Conservation (phyloP, 2,888 invertebrate genomes). For the Drosophila mimetica region DNA sequence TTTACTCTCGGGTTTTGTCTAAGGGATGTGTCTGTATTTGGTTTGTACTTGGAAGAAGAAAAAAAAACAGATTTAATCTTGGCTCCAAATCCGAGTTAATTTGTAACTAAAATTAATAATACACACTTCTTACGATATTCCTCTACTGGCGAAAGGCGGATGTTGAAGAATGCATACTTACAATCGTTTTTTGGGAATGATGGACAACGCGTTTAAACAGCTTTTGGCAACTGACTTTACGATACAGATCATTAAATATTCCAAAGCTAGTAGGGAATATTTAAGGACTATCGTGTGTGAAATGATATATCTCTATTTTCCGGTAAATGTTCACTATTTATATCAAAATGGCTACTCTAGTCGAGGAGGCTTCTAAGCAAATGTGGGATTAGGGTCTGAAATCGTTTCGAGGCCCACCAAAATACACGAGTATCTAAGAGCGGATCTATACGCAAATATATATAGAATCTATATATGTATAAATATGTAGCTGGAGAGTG, state of each 20-base stretch:
- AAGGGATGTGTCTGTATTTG: constrained; percentile 17
- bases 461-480: constrained; percentile 2
- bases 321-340: constrained; percentile 83
- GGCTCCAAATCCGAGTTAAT: neutral
- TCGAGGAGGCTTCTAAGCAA: constrained; percentile 11
- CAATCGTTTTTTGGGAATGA: constrained; percentile 21
- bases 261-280: constrained; percentile 54
- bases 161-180: constrained; percentile 32
- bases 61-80: neutral
- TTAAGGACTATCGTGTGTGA: constrained; percentile 65
- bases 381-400: neutral
- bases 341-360: constrained; percentile 50
- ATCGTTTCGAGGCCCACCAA: neutral
- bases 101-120: constrained; percentile 6
- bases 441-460: constrained; percentile 6
- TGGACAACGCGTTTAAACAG: constrained; percentile 27
- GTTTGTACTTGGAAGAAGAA: neutral
- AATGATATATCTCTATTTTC: constrained; percentile 69
- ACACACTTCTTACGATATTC: constrained; percentile 20
- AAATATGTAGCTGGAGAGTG: constrained; percentile 6
- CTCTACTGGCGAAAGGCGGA: constrained; percentile 19
- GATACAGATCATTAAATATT: constrained; percentile 69
- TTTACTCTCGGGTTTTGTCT: constrained; percentile 12
- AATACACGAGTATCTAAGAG: constrained; percentile 2
- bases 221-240: constrained; percentile 53